Evolutionary conservation across 1,140 invertebrate species (phyloP).

Genomic region (Centruroides vittatus): DNA sequence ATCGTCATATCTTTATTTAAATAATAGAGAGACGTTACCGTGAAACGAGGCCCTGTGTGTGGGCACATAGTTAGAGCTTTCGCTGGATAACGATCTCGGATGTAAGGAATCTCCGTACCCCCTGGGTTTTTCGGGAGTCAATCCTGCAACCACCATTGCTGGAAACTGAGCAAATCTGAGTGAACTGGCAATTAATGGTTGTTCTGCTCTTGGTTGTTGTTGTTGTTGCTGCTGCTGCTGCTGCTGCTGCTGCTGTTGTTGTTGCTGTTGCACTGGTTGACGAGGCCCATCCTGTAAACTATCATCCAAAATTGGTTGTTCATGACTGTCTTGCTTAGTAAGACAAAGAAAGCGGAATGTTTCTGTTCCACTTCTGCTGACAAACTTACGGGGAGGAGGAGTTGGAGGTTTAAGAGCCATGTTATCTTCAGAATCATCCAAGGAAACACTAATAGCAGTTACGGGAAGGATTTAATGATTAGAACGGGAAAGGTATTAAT

Average conservation of each 20-base stretch:
- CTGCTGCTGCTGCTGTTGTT: no score
- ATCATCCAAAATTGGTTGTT: slow-evolving; percentile 25
- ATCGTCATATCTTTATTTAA: not conserved
- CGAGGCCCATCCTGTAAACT: not conserved
- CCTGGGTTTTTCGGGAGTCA: not conserved
- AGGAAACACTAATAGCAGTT: not conserved
- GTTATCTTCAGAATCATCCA: slow-evolving; percentile 8
- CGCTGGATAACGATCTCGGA: not conserved
- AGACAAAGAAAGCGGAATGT: slow-evolving; percentile 26
- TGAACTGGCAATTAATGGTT: slow-evolving; percentile 33
- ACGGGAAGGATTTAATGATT: not conserved
- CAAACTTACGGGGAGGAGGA: slow-evolving; percentile 3
- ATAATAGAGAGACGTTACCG: not conserved
- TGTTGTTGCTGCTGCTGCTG: no score
- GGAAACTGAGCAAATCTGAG: slow-evolving; percentile 57
- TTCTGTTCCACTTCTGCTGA: not conserved
- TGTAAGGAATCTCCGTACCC: not conserved
- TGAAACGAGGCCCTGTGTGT: slow-evolving; percentile 15
- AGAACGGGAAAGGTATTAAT: no score
- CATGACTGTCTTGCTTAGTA: slow-evolving; percentile 33
- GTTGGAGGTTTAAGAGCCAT: not conserved
- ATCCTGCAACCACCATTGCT: slow-evolving; percentile 59
- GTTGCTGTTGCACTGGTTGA: not conserved
- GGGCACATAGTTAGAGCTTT: not conserved
- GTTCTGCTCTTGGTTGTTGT: no score